Base-by-base conservation (phyloP, 2,113 vertebrate species). In the Phocoena phocoena region DNA sequence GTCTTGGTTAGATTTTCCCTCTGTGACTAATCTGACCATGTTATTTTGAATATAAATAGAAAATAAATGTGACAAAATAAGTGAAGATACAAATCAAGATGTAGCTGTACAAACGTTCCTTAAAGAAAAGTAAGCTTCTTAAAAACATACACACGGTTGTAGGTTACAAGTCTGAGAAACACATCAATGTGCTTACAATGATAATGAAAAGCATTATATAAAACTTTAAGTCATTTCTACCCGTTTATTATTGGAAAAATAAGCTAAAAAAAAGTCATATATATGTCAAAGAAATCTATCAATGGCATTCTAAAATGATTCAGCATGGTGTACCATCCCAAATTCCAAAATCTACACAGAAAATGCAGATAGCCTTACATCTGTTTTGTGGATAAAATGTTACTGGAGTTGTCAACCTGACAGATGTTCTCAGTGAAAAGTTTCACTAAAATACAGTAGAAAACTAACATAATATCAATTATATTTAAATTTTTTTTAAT, bases 11-110 rank as follows among this genome's bases (percentile, higher is more conserved):
- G 55, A 90, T 53, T 82, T 93, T 76, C 3, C 20, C 36, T 87
- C 31, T 87, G 15, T 38, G 18, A 92, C 14, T 65, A 83, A 53
- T 70, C 55, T 88, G 41, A 92, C 50, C 80, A 90, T 73, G 28
- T 50, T 87, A 91, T 88, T 88, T 85, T 88, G 70, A 41, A 96
- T 93, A 25, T 91, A 93, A 96, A 80, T 4, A 92, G 41, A 79
- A 94, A 93, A 93, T 38, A 89, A 74, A 70, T 11, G 31, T 81
- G 53, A 96, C 70, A 89, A 90, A 95, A 71, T n/a, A 58, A 92
- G 85, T 50, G 20, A 76, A 44, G 5, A 63, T 58, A 77, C 53
- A 47, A 73, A 81, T 41, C 8, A 58, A 96, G 50, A 89, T 63
- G 3, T 11, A 92, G 55, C 21, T 85, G 4, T 73, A 68, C 17